Percentiles rank a stretch among this genome's conserved stretches.
Conservation (phyloP, 2,113 vertebrate species). For the Megaceryle torquata region DNA sequence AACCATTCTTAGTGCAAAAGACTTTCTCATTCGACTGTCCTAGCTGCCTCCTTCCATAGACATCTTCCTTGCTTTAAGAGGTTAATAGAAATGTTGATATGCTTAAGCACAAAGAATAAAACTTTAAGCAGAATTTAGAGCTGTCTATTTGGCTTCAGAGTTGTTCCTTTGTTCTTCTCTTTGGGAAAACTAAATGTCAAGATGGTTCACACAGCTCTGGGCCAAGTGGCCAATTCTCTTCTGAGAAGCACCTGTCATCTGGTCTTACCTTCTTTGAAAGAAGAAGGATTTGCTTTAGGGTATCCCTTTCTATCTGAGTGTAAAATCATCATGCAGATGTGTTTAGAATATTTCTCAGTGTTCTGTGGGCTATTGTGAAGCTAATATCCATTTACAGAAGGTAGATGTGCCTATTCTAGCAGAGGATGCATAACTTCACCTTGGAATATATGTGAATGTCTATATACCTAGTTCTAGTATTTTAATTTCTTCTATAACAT, state of each 20-base stretch:
- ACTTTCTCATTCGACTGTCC: neutral
- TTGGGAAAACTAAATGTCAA: neutral
- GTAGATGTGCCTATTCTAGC: neutral
- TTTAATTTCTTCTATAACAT: neutral
- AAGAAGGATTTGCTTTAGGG: neutral
- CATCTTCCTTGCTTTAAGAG: neutral
- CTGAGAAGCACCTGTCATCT: neutral
- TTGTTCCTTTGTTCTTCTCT: neutral
- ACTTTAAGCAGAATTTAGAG: neutral
- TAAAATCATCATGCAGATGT: neutral
- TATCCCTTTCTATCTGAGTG: neutral
- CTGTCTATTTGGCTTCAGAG: neutral
- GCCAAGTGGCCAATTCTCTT: neutral
- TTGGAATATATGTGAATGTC: neutral
- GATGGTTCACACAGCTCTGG: neutral
- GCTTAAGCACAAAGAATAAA: neutral
- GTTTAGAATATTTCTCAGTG: neutral
- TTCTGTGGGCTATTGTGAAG: neutral
- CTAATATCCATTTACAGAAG: neutral
- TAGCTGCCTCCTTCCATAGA: neutral
- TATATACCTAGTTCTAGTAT: neutral
- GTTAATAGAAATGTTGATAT: neutral
- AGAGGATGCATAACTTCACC: neutral
- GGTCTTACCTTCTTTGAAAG: neutral
- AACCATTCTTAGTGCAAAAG: neutral